Conservation (phyloP, 2,888 invertebrate genomes). For the Argynnis bischoffii region DNA sequence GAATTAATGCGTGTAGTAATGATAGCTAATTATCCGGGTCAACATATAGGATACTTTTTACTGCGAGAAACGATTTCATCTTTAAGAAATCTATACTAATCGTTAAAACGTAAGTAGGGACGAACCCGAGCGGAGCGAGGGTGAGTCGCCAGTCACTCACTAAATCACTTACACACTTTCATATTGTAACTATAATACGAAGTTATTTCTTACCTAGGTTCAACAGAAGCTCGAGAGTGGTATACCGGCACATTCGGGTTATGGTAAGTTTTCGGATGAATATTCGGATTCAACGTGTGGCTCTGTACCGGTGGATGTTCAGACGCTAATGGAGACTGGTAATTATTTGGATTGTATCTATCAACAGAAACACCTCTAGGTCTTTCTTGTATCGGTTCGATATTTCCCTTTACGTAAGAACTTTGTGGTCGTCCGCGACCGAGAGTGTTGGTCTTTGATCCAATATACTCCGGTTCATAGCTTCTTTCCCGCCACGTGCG, state of each 20-base stretch:
- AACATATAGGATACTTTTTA: no score
- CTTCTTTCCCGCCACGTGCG: slow-evolving; percentile 74
- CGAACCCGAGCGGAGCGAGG: no score
- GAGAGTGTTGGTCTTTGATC: slow-evolving; percentile 68
- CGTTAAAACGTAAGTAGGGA: no score
- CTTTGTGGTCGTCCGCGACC: slow-evolving; percentile 73
- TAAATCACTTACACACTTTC: no score
- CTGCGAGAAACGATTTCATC: no score
- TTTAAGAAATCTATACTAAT: no score
- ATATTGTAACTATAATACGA: not conserved
- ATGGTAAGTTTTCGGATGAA: slow-evolving; percentile 63
- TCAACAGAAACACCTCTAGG: slow-evolving; percentile 74
- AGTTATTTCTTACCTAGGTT: slow-evolving; percentile 63
- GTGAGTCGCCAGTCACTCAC: no score
- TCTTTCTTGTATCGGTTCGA: slow-evolving; percentile 61
- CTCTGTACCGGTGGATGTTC: slow-evolving; percentile 75
- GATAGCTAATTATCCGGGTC: no score
- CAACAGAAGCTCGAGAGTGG: slow-evolving; percentile 74
- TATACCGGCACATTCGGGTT: slow-evolving; percentile 78
- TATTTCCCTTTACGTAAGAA: slow-evolving; percentile 56
- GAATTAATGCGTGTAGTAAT: no score
- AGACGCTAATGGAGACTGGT: slow-evolving; percentile 64
- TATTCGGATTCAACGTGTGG: slow-evolving; percentile 70
- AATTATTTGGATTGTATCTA: slow-evolving; percentile 72
- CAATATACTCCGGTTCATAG: slow-evolving; percentile 70